These are phyloP conservation scores for Anoplopoma fimbria DNA, from an alignment of 2,113 vertebrate genomes.

Conservation along the genomic window DNA sequence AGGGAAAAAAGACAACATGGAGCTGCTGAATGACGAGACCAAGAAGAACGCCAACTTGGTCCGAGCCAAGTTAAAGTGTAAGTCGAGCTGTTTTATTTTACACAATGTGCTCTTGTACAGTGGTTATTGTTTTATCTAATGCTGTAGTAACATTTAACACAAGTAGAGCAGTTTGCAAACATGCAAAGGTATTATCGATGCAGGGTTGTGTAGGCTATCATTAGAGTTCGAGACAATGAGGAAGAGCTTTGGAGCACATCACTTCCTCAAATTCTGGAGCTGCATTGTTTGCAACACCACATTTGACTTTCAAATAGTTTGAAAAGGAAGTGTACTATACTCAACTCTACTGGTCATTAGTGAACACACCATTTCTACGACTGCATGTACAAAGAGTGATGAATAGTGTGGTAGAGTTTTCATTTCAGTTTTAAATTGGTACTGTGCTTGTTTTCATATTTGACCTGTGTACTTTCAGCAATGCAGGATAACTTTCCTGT, in stretches of 20 bases:
- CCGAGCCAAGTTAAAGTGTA: slow-evolving; percentile 85
- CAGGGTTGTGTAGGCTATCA: background rate
- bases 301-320: slow-evolving; percentile 74
- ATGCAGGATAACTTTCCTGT: slow-evolving; percentile 86
- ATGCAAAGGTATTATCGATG: background rate
- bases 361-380: background rate
- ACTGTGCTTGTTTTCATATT: background rate
- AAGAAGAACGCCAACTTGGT: slow-evolving; percentile 87
- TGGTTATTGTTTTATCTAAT: background rate
- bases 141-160: background rate
- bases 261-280: slow-evolving; percentile 1
- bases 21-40: slow-evolving; percentile 89
- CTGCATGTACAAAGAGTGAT: background rate
- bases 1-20: slow-evolving; percentile 90
- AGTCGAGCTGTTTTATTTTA: slow-evolving; percentile 21
- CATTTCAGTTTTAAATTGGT: background rate
- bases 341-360: background rate
- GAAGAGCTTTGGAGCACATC: background rate
- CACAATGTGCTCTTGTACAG: background rate
- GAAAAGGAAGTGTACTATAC: background rate
- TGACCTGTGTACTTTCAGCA: slow-evolving; percentile 73
- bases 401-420: background rate
- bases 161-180: background rate
- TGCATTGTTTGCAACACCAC: background rate
- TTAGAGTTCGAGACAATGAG: slow-evolving; percentile 1